Percentiles rank a stretch among this genome's conserved stretches.
phyloP scores from a whole-genome alignment of 2,888 invertebrate species.

The Hirtodrosophila confusa region DNA sequence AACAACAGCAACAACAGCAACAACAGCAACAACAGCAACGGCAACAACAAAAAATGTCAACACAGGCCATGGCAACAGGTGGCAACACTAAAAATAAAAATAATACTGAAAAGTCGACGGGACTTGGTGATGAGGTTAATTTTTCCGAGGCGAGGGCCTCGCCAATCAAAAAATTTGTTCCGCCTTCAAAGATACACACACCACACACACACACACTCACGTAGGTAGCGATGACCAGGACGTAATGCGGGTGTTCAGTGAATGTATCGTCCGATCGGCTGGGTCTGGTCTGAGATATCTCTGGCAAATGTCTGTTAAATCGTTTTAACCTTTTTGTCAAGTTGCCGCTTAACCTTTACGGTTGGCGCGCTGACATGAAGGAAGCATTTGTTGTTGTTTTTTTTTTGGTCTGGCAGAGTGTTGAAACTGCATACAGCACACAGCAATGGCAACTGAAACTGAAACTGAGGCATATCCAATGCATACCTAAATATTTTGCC shows the following conservation, averaged over 20 bases:
- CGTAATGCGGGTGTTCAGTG: slow-evolving; percentile 57
- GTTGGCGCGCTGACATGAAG: slow-evolving; percentile 70
- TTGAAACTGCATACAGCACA: slow-evolving; percentile 50
- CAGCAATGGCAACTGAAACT: slow-evolving; percentile 26
- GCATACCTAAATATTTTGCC: slow-evolving; percentile 36
- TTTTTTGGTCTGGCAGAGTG: slow-evolving; percentile 50
- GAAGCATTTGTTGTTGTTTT: slow-evolving; percentile 64
- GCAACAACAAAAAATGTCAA: slow-evolving; percentile 73
- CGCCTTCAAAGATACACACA: slow-evolving; percentile 55
- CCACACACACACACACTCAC: slow-evolving; percentile 6
- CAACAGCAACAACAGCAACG: too few species aligned
- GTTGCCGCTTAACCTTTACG: slow-evolving; percentile 82
- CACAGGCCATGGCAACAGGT: slow-evolving; percentile 58
- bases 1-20: slow-evolving; percentile 11
- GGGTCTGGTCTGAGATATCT: slow-evolving; percentile 30
- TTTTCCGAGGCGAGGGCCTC: slow-evolving; percentile 53
- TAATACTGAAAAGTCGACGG: slow-evolving; percentile 38
- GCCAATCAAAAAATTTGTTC: slow-evolving; percentile 61
- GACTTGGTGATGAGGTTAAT: slow-evolving; percentile 44
- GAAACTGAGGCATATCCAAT: slow-evolving; percentile 16
- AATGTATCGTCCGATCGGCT: slow-evolving; percentile 48
- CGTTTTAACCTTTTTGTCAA: slow-evolving; percentile 82
- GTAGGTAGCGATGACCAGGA: slow-evolving; percentile 32
- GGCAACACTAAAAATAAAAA: slow-evolving; percentile 40
- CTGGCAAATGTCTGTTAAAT: slow-evolving; percentile 76